A percentile compares a stretch with the other conserved stretches of the same genome.
Evolutionary conservation across 92 coral and sea anemone genomes (phyloP).

Genomic region (Metridium senile): DNA sequence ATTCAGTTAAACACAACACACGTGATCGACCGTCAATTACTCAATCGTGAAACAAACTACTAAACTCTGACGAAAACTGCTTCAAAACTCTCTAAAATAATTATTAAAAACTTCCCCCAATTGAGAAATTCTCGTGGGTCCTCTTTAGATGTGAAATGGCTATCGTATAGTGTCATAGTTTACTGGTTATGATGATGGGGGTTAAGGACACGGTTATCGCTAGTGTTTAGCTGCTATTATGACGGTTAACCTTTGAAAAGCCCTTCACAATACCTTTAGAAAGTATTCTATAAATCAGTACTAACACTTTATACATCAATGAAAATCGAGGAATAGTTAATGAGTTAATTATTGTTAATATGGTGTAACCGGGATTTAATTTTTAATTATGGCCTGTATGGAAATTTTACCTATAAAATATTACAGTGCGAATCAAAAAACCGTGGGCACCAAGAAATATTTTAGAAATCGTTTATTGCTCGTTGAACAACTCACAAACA

Average conservation of each 20-base stretch:
- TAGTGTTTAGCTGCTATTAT: not conserved
- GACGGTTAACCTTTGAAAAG: not conserved
- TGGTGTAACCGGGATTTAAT: too few relatives aligned
- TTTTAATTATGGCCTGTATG: too few relatives aligned
- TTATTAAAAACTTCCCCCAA: not conserved
- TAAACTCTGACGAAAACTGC: not conserved
- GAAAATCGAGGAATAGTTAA: too few relatives aligned
- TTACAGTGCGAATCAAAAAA: too few relatives aligned
- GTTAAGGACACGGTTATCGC: not conserved
- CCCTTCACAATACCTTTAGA: not conserved
- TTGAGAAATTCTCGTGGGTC: too few relatives aligned
- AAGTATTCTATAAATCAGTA: not conserved
- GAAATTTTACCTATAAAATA: too few relatives aligned
- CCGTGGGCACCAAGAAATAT: too few relatives aligned
- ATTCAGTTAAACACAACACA: not conserved
- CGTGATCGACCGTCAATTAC: conserved; percentile 7
- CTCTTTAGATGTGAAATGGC: too few relatives aligned
- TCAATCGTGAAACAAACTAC: not conserved
- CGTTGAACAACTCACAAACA: too few relatives aligned
- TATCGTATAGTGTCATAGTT: too few relatives aligned
- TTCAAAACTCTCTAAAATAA: not conserved
- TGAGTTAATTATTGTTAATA: not conserved
- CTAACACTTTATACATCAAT: not conserved
- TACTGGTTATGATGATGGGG: not conserved
- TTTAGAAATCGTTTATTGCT: too few relatives aligned